Evolutionary conservation across 30 jellyfish, hydroid and myxozoan genomes (phyloP), one percentile per base, ranked within the genome.

Genomic region (Turritopsis dohrnii): DNA sequence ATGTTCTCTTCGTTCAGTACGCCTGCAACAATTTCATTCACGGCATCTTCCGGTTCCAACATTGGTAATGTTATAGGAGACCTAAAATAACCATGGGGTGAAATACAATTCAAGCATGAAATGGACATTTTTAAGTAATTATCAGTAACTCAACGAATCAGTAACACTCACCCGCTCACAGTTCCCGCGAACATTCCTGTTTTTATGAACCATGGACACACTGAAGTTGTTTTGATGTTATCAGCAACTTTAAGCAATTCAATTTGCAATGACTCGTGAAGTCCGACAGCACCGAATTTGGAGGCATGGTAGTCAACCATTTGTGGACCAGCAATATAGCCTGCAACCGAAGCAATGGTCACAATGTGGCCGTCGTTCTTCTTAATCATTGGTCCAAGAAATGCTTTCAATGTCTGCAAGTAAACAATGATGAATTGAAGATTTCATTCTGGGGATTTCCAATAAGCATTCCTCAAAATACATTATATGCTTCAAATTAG

Each of bases 101-200:
- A n/a, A n/a, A n/a, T n/a, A n/a, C n/a, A n/a, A n/a, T n/a, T n/a
- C n/a, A n/a, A n/a, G n/a, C n/a, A n/a, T n/a, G n/a, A n/a, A n/a
- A n/a, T n/a, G n/a, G n/a, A n/a, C n/a, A n/a, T n/a, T n/a, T n/a
- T n/a, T n/a, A n/a, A n/a, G n/a, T n/a, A n/a, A n/a, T n/a, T n/a
- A n/a, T n/a, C n/a, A n/a, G n/a, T n/a, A n/a, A 21, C 0, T 0
- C 28, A 79, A 66, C 82, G 0, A 8, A 75, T 19, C 3, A 24
- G 20, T 16, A 21, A 29, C 5, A 18, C 72, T 79, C 69, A 93
- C 98, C 94, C 79, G 72, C 88, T 84, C 54, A 71, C 29, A 1
- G 81, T 88, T 24, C 98, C 98, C 23, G 65, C 86, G 79, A 88
- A 88, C 98, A 93, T 88, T 65, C 96, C 98, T 19, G 98, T 93